Evolutionary conservation across 2,797 vertebrate genomes (phyloP).

Genomic region (Poecilia wingei): DNA sequence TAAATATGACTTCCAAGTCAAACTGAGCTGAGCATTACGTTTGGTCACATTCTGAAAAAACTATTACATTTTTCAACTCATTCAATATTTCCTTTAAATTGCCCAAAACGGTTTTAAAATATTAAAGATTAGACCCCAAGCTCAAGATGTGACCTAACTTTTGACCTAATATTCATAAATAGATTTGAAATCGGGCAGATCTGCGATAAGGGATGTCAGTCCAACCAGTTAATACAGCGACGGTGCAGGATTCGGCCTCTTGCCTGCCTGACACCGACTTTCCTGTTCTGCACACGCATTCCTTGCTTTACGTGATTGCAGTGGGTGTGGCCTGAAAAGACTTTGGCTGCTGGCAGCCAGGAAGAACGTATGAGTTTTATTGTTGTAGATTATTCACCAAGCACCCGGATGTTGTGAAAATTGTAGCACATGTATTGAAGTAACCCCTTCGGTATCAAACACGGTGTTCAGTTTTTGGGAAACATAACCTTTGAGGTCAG

Average conservation of each 20-base stretch:
- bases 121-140: slow-evolving; percentile 10
- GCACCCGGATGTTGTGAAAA: slow-evolving; percentile 69
- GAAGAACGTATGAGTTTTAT: slow-evolving; percentile 78
- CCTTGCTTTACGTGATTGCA: slow-evolving; percentile 83
- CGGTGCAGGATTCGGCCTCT: slow-evolving; percentile 69
- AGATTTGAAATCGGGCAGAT: slow-evolving; percentile 44
- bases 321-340: slow-evolving; percentile 83
- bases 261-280: slow-evolving; percentile 77
- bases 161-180: slow-evolving; percentile 46
- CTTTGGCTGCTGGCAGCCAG: slow-evolving; percentile 84
- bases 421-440: slow-evolving; percentile 80
- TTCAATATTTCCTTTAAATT: slow-evolving; percentile 48
- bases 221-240: slow-evolving; percentile 72
- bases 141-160: slow-evolving; percentile 21
- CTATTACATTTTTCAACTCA: slow-evolving; percentile 72
- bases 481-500: slow-evolving; percentile 75
- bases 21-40: slow-evolving; percentile 23
- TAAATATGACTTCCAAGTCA: background rate
- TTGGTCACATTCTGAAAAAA: slow-evolving; percentile 78
- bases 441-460: slow-evolving; percentile 68
- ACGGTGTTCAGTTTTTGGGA: slow-evolving; percentile 62
- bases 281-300: slow-evolving; percentile 85
- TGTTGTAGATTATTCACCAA: slow-evolving; percentile 75
- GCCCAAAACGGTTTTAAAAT: slow-evolving; percentile 9
- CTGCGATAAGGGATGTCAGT: slow-evolving; percentile 54